phyloP scores from a whole-genome alignment of 2,113 vertebrate genomes.

The Hiodon alosoides region DNA sequence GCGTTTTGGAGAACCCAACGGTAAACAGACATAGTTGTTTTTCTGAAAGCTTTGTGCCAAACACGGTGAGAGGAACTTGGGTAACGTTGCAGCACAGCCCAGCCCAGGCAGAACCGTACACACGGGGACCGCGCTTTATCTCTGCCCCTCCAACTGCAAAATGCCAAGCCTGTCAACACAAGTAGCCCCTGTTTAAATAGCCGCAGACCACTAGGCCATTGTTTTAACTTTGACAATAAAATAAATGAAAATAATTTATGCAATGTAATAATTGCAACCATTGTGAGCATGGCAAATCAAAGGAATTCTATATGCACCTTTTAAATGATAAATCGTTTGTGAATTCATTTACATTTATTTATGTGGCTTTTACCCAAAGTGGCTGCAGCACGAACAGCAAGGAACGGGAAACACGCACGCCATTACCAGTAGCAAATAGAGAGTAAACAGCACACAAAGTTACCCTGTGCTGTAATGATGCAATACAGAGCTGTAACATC shows the following conservation, averaged over 20 bases:
- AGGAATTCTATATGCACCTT: background rate
- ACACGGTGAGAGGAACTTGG: background rate
- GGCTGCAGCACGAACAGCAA: too few species aligned
- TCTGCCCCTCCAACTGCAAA: background rate
- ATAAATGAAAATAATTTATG: background rate
- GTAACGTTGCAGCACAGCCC: background rate
- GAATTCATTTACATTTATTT: too few species aligned
- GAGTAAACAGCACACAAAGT: too few species aligned
- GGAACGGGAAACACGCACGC: too few species aligned
- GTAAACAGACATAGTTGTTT: background rate
- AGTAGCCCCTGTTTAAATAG: conserved; percentile 14
- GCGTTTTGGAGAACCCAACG: too few species aligned
- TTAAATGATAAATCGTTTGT: too few species aligned
- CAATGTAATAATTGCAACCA: background rate
- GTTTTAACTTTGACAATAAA: conserved; percentile 12
- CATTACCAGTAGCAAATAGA: too few species aligned
- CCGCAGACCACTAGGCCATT: background rate
- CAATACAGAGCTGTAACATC: too few species aligned
- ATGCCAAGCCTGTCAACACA: conserved; percentile 3
- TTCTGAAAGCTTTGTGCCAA: background rate
- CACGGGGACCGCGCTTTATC: background rate
- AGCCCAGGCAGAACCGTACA: background rate
- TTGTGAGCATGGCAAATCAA: background rate
- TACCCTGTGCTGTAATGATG: too few species aligned
- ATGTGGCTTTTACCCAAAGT: too few species aligned